These are phyloP conservation scores for Caranx ignobilis DNA, from an alignment of 2,113 vertebrate genomes.

Conservation along the genomic window DNA sequence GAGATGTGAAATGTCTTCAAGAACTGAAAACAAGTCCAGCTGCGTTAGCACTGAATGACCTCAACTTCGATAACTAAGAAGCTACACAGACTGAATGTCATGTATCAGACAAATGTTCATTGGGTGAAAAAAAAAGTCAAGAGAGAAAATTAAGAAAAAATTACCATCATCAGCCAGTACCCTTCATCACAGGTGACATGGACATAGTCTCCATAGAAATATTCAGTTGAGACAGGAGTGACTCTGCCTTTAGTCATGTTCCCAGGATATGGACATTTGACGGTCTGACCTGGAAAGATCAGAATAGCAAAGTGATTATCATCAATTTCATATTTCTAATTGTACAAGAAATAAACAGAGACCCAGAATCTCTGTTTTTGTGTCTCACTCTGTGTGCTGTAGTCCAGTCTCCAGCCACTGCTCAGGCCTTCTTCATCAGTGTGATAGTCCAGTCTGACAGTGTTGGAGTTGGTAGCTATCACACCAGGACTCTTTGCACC, in stretches of 20 bases:
- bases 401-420: slow-evolving; percentile 81
- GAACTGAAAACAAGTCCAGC: too few species aligned
- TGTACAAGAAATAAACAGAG: too few species aligned
- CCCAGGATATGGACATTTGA: slow-evolving; percentile 73
- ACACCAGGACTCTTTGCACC: slow-evolving; percentile 76
- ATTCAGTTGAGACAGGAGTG: slow-evolving; percentile 72
- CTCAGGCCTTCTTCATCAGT: slow-evolving; percentile 77
- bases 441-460: slow-evolving; percentile 78
- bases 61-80: too few species aligned
- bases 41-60: too few species aligned
- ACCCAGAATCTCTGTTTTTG: too few species aligned
- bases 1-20: too few species aligned
- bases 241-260: slow-evolving; percentile 72
- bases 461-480: slow-evolving; percentile 68
- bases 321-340: too few species aligned
- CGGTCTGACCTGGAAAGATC: slow-evolving; percentile 63
- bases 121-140: too few species aligned
- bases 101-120: too few species aligned
- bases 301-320: too few species aligned
- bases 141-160: too few species aligned
- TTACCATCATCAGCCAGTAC: slow-evolving; percentile 84
- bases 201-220: slow-evolving; percentile 83
- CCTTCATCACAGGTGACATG: slow-evolving; percentile 78
- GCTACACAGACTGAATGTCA: too few species aligned
- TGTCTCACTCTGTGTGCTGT: slow-evolving; percentile 81